Evolutionary conservation across 2,113 vertebrate genomes (phyloP), one percentile per base, ranked within the genome.

Genomic region (Neogobius melanostomus): DNA sequence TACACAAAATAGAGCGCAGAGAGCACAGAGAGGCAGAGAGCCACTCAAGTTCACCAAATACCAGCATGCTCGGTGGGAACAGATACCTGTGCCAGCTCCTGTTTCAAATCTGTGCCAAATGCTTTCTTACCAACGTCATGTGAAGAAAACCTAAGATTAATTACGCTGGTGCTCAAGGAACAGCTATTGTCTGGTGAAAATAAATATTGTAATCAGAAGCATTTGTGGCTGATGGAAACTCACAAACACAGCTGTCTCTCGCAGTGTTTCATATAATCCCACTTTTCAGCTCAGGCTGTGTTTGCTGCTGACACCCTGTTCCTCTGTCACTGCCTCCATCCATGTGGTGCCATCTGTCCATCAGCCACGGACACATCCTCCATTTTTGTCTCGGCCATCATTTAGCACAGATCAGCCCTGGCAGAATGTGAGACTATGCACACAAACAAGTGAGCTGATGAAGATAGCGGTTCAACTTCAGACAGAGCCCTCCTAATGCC

Each of bases 61-160:
- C 43, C 61, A 71, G 70, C 50, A 6, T 62, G 68, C 59, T 71
- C 69, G 72, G 71, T 59, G 47, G 51, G 47, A 52, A 69, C 59
- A 62, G 66, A 67, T 75, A 80, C 66, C 68, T 72, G 66, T 65
- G 76, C 69, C 65, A 79, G 71, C 45, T 17, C 67, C n/a, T 45
- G 61, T 74, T 77, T 64, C 16, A 66, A 77, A 71, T 66, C 66
- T 64, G 70, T 1, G 52, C 75, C 67, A 77, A 65, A 70, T 59
- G 16, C 67, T 66, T 75, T 68, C 47, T 72, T 50, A 66, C 50
- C 43, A 71, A 71, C 70, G 66, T 75, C 74, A 75, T 56, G 72
- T 64, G 75, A 64, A 47, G 68, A 81, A 69, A 82, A 86, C 79
- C 72, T 64, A 75, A 78, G 76, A 82, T 82, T 81, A 87, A 84